Base-by-base conservation (phyloP, 2,888 invertebrate genomes). In the Agonopterix alstromeriana region DNA sequence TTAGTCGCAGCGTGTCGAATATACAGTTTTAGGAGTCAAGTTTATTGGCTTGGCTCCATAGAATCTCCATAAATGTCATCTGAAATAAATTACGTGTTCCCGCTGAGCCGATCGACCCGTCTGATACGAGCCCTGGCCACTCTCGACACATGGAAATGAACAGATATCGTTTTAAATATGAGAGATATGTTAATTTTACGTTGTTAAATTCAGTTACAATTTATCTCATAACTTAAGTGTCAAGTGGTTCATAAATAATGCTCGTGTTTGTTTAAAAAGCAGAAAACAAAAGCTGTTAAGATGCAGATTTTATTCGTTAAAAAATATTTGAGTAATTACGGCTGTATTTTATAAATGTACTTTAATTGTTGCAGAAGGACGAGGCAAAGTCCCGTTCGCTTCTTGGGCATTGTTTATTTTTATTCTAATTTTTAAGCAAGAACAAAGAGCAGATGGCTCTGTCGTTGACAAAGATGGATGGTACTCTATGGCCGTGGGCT, bases 401-500 rank as follows among this genome's bases (percentile, higher is more conserved):
- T 58, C 60, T 64, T 61, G 65, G 27, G 5, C 56, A 68, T 70
- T 67, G 74, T 48, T 71, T 70, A 78, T 77, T 77, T 72, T 74
- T 67, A 86, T 85, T 83, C 74, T 73, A 85, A 86, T 82, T 83
- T 81, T 71, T 82, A 69, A 75, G 65, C 82, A 84, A 77, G 81
- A 82, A 86, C 83, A 84, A 82, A 67, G 63, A 67, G 69, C 78
- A 77, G 76, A 73, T 81, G 77, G 68, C 61, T 63, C 48, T 53
- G 62, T 59, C 65, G 66, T 62, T 76, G 86, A 87, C 86, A 83
- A 78, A 75, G 86, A 86, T 73, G 67, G 71, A 87, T 85, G 64
- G 78, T 67, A 56, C 60, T 68, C 63, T 63, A 67, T 63, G 57
- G 57, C 65, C 61, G 61, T 70, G 74, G 68, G 73, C 68, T 65